phyloP scores from a whole-genome alignment of 1,140 invertebrate genomes.

The Plutomurus gul region DNA sequence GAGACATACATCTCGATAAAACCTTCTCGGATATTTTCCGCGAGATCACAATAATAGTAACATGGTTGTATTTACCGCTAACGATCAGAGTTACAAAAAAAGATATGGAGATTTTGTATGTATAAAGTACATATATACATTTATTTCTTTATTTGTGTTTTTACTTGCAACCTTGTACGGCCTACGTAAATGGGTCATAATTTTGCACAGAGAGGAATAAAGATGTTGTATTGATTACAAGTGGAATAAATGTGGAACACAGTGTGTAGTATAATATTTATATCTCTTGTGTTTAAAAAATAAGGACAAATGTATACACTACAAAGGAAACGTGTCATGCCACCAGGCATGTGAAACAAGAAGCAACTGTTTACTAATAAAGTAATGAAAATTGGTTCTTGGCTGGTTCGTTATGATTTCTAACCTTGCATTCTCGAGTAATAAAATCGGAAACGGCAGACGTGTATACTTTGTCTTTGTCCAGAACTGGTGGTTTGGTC shows the following conservation, averaged over 20 bases:
- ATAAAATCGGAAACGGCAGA: too few relatives aligned
- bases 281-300: too few relatives aligned
- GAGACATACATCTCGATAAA: background rate
- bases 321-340: too few relatives aligned
- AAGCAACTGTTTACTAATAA: too few relatives aligned
- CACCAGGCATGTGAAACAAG: too few relatives aligned
- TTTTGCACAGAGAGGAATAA: background rate
- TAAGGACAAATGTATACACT: too few relatives aligned
- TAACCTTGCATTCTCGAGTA: too few relatives aligned
- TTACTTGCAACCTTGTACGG: background rate
- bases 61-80: background rate
- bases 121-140: background rate
- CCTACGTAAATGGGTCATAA: slow-evolving; percentile 15
- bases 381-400: too few relatives aligned
- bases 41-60: slow-evolving; percentile 13
- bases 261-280: too few relatives aligned
- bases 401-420: too few relatives aligned
- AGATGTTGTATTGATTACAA: slow-evolving; percentile 25
- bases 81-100: background rate
- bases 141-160: background rate
- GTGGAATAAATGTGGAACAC: background rate
- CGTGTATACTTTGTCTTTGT: background rate
- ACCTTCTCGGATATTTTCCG: slow-evolving; percentile 9
- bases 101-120: background rate
- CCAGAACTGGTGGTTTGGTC: background rate